These are phyloP conservation scores for Ciconia boyciana DNA, from an alignment of 2,113 vertebrate genomes.

Conservation along the genomic window DNA sequence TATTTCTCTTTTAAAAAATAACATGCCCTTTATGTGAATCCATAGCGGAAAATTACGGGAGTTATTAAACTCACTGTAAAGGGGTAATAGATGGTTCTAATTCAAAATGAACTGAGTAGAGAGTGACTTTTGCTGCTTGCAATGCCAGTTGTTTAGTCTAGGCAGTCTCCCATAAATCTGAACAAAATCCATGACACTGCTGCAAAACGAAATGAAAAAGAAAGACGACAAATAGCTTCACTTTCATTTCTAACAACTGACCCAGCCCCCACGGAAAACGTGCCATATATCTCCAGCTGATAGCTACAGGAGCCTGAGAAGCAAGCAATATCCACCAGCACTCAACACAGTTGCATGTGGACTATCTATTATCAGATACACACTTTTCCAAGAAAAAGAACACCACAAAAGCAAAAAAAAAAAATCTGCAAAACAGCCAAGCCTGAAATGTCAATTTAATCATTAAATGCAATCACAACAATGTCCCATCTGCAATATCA, in stretches of 20 bases:
- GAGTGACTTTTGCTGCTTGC: not conserved
- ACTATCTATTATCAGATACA: not conserved
- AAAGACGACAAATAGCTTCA: conserved; percentile 15
- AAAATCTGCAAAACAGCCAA: not conserved
- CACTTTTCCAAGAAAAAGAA: too few species aligned
- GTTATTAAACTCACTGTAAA: conserved; percentile 25
- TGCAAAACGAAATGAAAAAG: not conserved
- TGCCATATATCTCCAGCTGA: not conserved
- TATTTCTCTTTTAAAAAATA: conserved; percentile 34
- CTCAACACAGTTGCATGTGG: not conserved
- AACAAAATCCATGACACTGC: not conserved
- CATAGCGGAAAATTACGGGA: conserved; percentile 28
- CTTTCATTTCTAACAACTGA: not conserved
- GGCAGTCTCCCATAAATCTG: conserved; percentile 20
- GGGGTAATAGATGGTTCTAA: conserved; percentile 7
- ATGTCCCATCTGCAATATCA: not conserved
- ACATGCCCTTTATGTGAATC: conserved; percentile 5
- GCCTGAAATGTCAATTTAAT: not conserved
- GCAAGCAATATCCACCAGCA: not conserved
- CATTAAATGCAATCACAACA: not conserved
- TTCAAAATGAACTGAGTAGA: not conserved
- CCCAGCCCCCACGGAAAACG: not conserved
- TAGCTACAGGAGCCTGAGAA: not conserved
- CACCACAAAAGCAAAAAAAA: not conserved
- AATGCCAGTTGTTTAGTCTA: not conserved